These are phyloP conservation scores for Phrynocephalus forsythii DNA, from an alignment of 2,797 vertebrate species.

Conservation along the genomic window DNA sequence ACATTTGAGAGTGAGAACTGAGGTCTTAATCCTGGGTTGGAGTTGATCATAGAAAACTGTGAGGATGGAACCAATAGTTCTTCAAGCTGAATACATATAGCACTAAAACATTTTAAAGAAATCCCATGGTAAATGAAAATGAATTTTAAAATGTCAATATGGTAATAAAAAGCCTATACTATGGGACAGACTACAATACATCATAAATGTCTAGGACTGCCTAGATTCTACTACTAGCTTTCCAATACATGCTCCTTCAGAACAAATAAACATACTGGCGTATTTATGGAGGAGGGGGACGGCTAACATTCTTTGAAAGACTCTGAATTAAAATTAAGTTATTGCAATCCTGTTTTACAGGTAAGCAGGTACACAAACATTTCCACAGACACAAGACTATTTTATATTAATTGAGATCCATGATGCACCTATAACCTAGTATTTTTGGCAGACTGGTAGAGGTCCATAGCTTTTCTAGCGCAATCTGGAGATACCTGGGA, in stretches of 20 bases:
- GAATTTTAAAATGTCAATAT: neutral
- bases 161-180: neutral
- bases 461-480: too few species aligned
- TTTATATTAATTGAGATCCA: too few species aligned
- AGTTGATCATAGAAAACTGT: slow-evolving; percentile 11
- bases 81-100: neutral
- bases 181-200: neutral
- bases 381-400: neutral
- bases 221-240: neutral
- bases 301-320: neutral
- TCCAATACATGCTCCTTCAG: neutral
- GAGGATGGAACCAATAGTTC: neutral
- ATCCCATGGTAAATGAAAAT: neutral
- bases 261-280: neutral
- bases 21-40: neutral
- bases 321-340: neutral
- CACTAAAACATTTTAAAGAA: neutral
- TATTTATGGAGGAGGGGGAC: neutral
- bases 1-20: neutral
- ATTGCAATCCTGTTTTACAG: neutral
- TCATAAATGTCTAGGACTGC: neutral
- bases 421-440: too few species aligned
- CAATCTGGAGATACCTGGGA: too few species aligned
- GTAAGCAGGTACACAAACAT: neutral
- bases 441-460: too few species aligned